Percentiles rank a stretch among this genome's conserved stretches.
Conservation (phyloP, 2,888 invertebrate genomes). For the Sepioteuthis lessoniana region DNA sequence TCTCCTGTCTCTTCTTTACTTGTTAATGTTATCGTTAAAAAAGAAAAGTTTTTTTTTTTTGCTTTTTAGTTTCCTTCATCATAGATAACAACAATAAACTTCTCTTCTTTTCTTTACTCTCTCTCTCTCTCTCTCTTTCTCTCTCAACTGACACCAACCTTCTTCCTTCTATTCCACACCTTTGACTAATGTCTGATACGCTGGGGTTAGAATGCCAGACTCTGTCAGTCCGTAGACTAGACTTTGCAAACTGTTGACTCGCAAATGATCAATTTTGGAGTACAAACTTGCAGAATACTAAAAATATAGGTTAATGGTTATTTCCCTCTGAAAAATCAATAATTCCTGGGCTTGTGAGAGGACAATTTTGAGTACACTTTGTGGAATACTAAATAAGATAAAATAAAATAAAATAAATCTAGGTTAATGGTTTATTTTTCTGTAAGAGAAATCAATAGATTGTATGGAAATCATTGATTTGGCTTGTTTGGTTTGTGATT, state of each 20-base stretch:
- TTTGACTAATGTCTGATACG: not conserved
- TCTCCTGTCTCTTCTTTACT: not conserved
- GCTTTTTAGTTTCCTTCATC: not conserved
- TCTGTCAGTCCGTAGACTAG: not conserved
- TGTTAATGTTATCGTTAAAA: not conserved
- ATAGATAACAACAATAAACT: not conserved
- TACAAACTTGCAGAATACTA: constrained; percentile 3
- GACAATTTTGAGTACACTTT: not conserved
- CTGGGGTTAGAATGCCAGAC: not conserved
- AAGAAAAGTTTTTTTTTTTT: too few relatives aligned
- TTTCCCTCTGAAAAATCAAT: not conserved
- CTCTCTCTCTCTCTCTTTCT: not conserved
- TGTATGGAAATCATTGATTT: constrained; percentile 8
- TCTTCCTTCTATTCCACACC: not conserved
- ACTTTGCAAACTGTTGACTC: not conserved
- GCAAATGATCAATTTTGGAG: constrained; percentile 21
- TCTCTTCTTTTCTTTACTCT: not conserved
- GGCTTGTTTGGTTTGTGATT: not conserved
- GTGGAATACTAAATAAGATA: not conserved
- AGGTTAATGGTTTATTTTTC: not conserved
- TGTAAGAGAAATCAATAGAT: not conserved
- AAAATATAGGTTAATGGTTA: constrained; percentile 33
- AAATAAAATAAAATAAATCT: not conserved
- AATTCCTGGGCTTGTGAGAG: not conserved
- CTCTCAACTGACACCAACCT: not conserved